These are phyloP conservation scores for Amyelois transitella DNA, from an alignment of 1,140 invertebrate species.

Conservation along the genomic window DNA sequence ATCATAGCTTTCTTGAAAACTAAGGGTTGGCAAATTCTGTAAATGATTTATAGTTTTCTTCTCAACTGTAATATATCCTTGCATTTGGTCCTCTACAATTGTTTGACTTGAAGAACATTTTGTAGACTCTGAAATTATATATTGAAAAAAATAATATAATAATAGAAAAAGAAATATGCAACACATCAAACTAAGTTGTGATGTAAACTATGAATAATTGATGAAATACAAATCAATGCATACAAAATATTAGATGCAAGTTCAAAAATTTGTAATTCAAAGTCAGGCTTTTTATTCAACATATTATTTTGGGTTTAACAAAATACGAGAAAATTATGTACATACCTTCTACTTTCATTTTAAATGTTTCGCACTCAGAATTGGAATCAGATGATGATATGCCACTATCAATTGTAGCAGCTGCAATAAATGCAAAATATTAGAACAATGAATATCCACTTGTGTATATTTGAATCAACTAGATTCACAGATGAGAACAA, in stretches of 20 bases:
- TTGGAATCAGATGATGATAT: conserved; percentile 27
- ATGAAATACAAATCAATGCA: no score
- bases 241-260: no score
- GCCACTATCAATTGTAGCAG: conserved; percentile 20
- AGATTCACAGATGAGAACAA: no score
- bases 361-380: conserved; percentile 10
- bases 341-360: background rate
- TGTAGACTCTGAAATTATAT: background rate
- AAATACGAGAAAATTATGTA: no score
- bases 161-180: background rate
- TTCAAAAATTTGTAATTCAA: no score
- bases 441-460: no score
- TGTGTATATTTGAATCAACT: no score
- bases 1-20: background rate
- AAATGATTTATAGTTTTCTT: background rate
- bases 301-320: no score
- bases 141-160: background rate
- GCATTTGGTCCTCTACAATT: background rate
- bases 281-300: no score
- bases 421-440: conserved; percentile 5
- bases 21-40: background rate
- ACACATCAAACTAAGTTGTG: no score
- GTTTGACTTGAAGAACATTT: conserved; percentile 16
- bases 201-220: no score
- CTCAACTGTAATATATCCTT: background rate